A percentile compares a stretch with the other conserved stretches of the same genome.
phyloP scores from a whole-genome alignment of 2,113 vertebrate genomes.

The Talpa occidentalis region DNA sequence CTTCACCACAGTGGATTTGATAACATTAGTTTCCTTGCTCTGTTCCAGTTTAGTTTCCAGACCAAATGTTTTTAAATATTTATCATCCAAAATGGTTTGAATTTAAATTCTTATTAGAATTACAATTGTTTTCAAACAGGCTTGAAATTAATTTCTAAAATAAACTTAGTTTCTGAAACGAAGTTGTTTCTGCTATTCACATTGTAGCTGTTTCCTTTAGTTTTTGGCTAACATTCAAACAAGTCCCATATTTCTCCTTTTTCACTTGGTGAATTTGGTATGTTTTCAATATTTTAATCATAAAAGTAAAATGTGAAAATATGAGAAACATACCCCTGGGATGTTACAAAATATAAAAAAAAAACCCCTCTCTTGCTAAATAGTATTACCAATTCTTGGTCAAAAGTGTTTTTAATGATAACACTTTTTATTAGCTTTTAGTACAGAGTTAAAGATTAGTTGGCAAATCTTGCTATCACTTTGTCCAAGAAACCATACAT shows the following conservation, averaged over 20 bases:
- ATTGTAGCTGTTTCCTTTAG: constrained; percentile 38
- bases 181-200: constrained; percentile 22
- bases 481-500: background rate
- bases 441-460: background rate
- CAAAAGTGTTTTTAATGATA: constrained; percentile 13
- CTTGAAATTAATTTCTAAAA: constrained; percentile 80
- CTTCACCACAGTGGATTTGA: constrained; percentile 47
- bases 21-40: constrained; percentile 58
- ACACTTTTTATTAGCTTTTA: background rate
- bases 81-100: constrained; percentile 71
- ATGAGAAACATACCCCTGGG: background rate
- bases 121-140: constrained; percentile 76
- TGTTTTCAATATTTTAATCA: constrained; percentile 1
- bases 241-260: background rate
- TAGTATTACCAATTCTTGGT: background rate
- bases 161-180: constrained; percentile 60
- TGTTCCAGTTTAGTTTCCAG: constrained; percentile 75
- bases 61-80: constrained; percentile 78
- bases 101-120: constrained; percentile 81
- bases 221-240: constrained; percentile 43
- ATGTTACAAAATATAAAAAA: background rate
- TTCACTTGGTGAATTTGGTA: background rate
- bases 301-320: background rate
- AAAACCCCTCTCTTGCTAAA: background rate
- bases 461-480: background rate